phyloP scores from a whole-genome alignment of 2,888 invertebrate species.

The Ormia ochracea region DNA sequence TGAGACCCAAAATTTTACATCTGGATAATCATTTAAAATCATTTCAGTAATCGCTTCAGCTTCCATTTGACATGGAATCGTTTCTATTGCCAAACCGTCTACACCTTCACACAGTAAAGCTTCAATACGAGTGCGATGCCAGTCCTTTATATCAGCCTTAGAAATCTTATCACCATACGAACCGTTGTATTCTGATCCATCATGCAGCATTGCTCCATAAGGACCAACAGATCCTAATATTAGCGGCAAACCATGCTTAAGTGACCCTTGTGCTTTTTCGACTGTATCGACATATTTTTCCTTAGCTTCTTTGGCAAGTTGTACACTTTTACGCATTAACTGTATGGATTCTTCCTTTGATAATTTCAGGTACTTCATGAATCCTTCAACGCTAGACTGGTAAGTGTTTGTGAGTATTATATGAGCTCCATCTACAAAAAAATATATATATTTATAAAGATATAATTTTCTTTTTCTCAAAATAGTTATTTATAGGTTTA shows the following conservation, averaged over 20 bases:
- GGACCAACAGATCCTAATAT: conserved; percentile 95
- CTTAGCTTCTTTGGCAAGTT: conserved; percentile 84
- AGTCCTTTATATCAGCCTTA: conserved; percentile 83
- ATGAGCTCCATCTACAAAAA: conserved; percentile 87
- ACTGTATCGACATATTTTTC: conserved; percentile 79
- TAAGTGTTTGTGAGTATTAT: conserved; percentile 92
- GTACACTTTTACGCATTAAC: conserved; percentile 85
- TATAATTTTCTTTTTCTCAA: background rate
- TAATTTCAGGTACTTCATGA: conserved; percentile 84
- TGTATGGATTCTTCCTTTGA: conserved; percentile 82
- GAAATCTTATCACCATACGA: conserved; percentile 84
- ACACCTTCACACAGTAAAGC: conserved; percentile 88
- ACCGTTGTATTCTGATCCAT: conserved; percentile 95
- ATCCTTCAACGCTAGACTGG: conserved; percentile 88
- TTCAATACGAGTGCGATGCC: conserved; percentile 88
- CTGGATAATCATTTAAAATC: conserved; percentile 83
- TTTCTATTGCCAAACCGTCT: conserved; percentile 92
- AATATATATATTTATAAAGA: background rate
- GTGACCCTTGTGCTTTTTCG: conserved; percentile 29
- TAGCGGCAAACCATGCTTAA: conserved; percentile 77
- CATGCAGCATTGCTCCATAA: conserved; percentile 92
- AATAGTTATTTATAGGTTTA: background rate
- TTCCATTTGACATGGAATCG: conserved; percentile 90
- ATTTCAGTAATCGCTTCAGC: conserved; percentile 88
- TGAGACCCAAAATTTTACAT: conserved; percentile 86